Evolutionary conservation across 2,113 vertebrate genomes (phyloP).

Genomic region (Mobula hypostoma): DNA sequence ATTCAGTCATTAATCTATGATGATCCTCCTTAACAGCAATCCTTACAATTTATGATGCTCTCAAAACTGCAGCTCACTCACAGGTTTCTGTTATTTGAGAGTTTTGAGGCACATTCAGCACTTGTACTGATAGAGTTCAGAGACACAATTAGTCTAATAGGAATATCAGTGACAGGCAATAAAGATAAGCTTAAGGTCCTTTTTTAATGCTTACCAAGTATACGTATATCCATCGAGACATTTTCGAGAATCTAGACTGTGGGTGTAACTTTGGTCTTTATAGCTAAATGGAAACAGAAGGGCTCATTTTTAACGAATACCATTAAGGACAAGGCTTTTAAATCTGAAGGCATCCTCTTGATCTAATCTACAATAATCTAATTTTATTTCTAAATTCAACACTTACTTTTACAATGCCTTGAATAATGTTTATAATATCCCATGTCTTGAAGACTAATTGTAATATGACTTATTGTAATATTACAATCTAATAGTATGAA

Average conservation of each 20-base stretch:
- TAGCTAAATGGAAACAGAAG: neutral
- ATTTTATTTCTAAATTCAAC: neutral
- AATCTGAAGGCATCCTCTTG: neutral
- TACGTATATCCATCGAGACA: neutral
- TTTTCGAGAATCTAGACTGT: neutral
- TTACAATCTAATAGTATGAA: neutral
- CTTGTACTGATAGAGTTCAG: neutral
- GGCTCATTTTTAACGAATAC: neutral
- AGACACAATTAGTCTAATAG: neutral
- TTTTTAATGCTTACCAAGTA: neutral
- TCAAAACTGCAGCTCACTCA: neutral
- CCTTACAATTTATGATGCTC: constrained; percentile 10
- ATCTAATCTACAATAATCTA: neutral
- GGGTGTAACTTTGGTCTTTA: neutral
- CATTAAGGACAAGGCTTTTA: neutral
- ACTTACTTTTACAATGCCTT: neutral
- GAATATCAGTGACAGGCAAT: neutral
- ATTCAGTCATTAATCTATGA: constrained; percentile 4
- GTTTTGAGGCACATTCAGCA: neutral
- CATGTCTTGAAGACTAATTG: neutral
- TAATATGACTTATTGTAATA: neutral
- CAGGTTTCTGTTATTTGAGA: neutral
- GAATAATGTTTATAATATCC: neutral
- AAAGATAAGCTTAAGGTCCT: neutral
- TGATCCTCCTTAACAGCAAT: neutral